A percentile compares a stretch with the other conserved stretches of the same genome.
phyloP scores from a whole-genome alignment of 2,888 invertebrate species.

The Liodrosophila aerea region DNA sequence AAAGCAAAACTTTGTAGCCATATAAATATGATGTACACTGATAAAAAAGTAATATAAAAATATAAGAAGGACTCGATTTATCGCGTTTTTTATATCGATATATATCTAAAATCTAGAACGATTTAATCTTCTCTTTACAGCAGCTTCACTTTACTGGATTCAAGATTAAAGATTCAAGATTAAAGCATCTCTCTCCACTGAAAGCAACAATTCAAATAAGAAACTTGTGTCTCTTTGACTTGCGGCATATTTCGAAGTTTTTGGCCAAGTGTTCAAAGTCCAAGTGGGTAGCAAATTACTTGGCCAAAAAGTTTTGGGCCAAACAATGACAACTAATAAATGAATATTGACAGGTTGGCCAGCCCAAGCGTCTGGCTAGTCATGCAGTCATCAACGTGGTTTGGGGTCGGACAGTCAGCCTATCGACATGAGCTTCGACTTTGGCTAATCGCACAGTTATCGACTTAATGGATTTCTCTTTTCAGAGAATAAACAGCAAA shows the following conservation, averaged over 20 bases:
- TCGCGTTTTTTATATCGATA: too few species aligned
- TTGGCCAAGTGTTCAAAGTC: constrained; percentile 27
- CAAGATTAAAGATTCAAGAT: not conserved
- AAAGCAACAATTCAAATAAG: constrained; percentile 13
- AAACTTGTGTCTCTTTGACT: constrained; percentile 14
- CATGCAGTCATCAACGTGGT: too few species aligned
- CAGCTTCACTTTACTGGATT: too few species aligned
- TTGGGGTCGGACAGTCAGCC: constrained; percentile 26
- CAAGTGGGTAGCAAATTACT: constrained; percentile 19
- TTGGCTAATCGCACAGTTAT: constrained; percentile 74
- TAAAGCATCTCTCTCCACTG: too few species aligned
- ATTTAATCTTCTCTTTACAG: too few species aligned
- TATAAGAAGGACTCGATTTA: too few species aligned
- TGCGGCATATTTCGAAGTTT: constrained; percentile 15
- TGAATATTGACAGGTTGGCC: constrained; percentile 71
- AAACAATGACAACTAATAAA: constrained; percentile 66
- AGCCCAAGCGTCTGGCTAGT: constrained; percentile 20
- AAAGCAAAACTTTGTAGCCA: too few species aligned
- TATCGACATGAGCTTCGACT: constrained; percentile 70
- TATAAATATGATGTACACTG: too few species aligned
- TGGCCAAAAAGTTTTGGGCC: constrained; percentile 47
- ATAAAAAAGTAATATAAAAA: too few species aligned
- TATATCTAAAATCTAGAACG: too few species aligned
- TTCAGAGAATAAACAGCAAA: constrained; percentile 17
- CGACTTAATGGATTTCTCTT: constrained; percentile 75